Evolutionary conservation across 2,888 invertebrate genomes (phyloP).

Genomic region (Drosophila merina): DNA sequence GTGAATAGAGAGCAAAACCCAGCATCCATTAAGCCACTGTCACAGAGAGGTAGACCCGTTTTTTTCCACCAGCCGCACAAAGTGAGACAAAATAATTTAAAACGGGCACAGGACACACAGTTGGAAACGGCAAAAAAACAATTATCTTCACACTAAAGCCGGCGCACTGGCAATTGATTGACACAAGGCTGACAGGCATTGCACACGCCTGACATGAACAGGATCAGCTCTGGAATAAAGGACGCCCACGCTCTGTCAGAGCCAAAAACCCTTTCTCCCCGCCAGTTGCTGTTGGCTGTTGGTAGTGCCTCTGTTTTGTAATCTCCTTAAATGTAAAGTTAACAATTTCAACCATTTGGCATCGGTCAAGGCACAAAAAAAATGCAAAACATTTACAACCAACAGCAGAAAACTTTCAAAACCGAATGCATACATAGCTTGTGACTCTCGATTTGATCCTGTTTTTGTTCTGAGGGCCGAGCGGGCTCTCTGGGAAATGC

Average conservation of each 20-base stretch:
- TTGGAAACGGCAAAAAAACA: constrained; percentile 64
- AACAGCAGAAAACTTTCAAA: constrained; percentile 22
- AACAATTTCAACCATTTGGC: constrained; percentile 72
- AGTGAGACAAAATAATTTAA: constrained; percentile 60
- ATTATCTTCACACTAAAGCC: constrained; percentile 59
- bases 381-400: constrained; percentile 20
- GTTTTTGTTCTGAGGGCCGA: constrained; percentile 14
- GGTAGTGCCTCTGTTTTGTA: constrained; percentile 55
- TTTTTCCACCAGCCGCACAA: constrained; percentile 28
- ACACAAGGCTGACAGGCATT: constrained; percentile 46
- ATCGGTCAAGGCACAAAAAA: constrained; percentile 32
- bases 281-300: constrained; percentile 5
- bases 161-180: constrained; percentile 49
- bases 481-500: constrained; percentile 23
- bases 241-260: constrained; percentile 1
- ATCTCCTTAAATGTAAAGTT: constrained; percentile 78
- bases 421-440: constrained; percentile 13
- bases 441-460: constrained; percentile 4
- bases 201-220: constrained; percentile 51
- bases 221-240: constrained; percentile 28
- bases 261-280: neutral
- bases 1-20: constrained; percentile 39
- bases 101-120: constrained; percentile 47
- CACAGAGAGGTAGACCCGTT: constrained; percentile 11
- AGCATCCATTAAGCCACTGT: constrained; percentile 47